Percentiles rank a stretch among this genome's conserved stretches.
phyloP scores from a whole-genome alignment of 2,113 vertebrate species.

The Corvus moneduloides region DNA sequence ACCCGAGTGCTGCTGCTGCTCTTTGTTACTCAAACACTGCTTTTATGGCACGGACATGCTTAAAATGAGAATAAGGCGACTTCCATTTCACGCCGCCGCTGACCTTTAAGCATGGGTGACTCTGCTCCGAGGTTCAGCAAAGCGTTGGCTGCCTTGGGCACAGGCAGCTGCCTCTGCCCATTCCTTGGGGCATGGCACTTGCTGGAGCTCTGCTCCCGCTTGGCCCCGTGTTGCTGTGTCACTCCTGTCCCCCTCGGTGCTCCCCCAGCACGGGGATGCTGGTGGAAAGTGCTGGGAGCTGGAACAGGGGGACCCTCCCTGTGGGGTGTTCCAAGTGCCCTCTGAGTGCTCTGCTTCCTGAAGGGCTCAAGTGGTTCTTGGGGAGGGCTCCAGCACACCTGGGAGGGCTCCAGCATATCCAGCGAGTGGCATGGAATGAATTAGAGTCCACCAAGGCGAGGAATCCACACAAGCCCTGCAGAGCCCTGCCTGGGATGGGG shows the following conservation, averaged over 20 bases:
- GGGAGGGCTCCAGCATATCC: background rate
- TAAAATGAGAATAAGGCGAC: conserved; percentile 49
- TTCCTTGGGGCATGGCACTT: background rate
- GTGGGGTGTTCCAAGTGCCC: background rate
- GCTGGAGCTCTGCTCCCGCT: background rate
- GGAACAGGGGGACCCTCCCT: accelerated
- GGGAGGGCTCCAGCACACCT: background rate
- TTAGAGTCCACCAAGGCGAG: background rate
- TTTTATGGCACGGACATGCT: conserved; percentile 45
- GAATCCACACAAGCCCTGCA: background rate
- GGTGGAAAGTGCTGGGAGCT: background rate
- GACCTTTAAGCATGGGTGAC: conserved; percentile 55
- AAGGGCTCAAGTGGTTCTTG: conserved; percentile 36
- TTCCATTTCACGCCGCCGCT: conserved; percentile 17
- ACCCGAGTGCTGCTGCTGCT: background rate
- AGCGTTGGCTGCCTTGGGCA: background rate
- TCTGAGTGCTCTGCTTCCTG: conserved; percentile 34
- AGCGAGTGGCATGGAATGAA: background rate
- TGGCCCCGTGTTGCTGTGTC: accelerated
- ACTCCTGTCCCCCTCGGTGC: background rate
- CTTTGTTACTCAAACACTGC: conserved; percentile 27
- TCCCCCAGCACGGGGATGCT: accelerated
- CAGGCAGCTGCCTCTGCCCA: background rate
- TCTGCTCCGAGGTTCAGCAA: background rate
- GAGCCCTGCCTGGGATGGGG: background rate